These are phyloP conservation scores for Merluccius polli DNA, from an alignment of 2,797 vertebrate species.

Conservation along the genomic window DNA sequence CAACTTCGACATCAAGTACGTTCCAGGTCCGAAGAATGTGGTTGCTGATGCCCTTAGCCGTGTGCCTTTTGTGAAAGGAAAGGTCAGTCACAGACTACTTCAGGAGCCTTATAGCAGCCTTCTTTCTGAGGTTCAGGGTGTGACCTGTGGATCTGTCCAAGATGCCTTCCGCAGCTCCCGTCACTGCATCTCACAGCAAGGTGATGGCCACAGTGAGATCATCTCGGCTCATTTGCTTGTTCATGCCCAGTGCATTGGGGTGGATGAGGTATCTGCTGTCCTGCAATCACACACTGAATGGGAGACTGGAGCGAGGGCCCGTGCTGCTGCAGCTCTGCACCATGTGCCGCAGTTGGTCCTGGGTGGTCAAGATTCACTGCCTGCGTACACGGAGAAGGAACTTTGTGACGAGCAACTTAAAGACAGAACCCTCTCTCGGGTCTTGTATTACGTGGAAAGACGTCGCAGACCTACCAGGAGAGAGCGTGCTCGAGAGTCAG, in stretches of 20 bases:
- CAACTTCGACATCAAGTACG: background rate
- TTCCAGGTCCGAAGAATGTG: background rate
- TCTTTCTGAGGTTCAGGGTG: background rate
- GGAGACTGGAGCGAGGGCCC: background rate
- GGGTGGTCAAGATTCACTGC: background rate
- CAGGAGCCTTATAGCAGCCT: background rate
- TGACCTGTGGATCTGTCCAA: fast-evolving
- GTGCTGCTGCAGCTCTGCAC: background rate
- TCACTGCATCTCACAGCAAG: background rate
- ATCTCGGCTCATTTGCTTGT: background rate
- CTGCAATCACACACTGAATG: background rate
- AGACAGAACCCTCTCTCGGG: background rate
- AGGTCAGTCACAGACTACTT: too few relatives aligned
- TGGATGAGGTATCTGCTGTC: background rate
- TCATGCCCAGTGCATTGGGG: background rate
- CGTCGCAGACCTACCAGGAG: background rate
- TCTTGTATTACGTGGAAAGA: background rate
- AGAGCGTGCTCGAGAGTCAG: background rate
- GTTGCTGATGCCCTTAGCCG: background rate
- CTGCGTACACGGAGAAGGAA: background rate
- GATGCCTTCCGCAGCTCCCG: background rate
- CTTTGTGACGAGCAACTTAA: background rate
- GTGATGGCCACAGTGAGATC: background rate
- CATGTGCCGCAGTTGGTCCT: background rate
- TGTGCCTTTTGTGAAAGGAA: background rate